Evolutionary conservation across 2,113 vertebrate genomes (phyloP).

Genomic region (Vicugna pacos): DNA sequence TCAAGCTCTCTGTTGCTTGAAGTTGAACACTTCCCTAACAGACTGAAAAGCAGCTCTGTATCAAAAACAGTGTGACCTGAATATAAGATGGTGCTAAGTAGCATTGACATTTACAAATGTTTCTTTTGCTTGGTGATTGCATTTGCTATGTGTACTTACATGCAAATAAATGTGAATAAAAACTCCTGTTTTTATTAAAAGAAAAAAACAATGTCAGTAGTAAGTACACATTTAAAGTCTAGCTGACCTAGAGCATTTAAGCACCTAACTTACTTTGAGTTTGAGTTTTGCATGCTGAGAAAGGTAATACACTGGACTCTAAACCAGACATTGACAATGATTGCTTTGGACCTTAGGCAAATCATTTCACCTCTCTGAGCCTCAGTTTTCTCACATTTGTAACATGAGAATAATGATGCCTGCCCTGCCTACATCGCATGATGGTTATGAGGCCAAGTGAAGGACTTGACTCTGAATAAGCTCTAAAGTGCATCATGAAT

Average conservation of each 20-base stretch:
- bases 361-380: not conserved
- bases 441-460: not conserved
- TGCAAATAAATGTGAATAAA: no score
- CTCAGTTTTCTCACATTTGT: not conserved
- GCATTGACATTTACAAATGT: no score
- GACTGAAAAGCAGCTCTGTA: not conserved
- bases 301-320: not conserved
- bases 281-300: not conserved
- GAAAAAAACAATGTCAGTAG: not conserved
- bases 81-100: no score
- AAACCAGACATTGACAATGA: not conserved
- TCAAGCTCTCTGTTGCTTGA: not conserved
- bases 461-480: not conserved
- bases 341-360: not conserved
- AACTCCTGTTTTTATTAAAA: no score
- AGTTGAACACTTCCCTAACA: not conserved
- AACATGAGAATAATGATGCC: not conserved
- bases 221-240: not conserved
- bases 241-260: not conserved
- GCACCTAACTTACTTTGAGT: not conserved
- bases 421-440: not conserved
- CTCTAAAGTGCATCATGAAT: not conserved
- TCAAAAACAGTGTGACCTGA: no score
- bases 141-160: no score
- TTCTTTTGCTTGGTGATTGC: no score